phyloP scores from a whole-genome alignment of 2,797 vertebrate genomes.

The Pipistrellus nathusii region DNA sequence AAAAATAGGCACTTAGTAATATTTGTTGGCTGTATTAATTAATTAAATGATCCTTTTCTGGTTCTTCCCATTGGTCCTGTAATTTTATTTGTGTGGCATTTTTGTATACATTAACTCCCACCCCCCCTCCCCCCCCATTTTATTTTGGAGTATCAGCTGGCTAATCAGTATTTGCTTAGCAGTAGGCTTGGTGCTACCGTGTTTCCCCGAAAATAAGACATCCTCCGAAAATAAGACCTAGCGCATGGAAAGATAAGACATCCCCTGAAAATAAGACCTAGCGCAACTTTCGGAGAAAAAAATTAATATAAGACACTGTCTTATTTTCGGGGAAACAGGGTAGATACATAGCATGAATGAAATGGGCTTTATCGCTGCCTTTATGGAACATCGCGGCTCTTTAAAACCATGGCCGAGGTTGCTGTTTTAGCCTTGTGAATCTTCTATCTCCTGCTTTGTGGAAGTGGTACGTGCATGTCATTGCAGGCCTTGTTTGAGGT shows the following conservation, averaged over 20 bases:
- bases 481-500: neutral
- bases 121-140: neutral
- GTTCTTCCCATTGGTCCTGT: neutral
- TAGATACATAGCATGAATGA: neutral
- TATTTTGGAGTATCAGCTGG: neutral
- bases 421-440: neutral
- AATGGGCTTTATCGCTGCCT: neutral
- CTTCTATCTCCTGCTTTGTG: fast-evolving
- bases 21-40: neutral
- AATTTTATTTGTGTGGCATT: neutral
- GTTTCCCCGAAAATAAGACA: no score
- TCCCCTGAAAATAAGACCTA: no score
- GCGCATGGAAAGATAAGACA: no score
- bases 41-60: neutral
- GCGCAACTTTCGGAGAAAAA: no score
- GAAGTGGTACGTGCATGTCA: neutral
- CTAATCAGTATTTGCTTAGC: neutral
- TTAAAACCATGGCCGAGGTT: neutral
- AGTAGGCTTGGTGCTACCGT: neutral
- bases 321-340: no score
- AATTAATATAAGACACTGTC: no score
- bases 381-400: neutral
- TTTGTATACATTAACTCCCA: neutral
- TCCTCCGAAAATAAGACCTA: no score
- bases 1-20: constrained; percentile 19